These are phyloP conservation scores for Bos javanicus DNA, from an alignment of 2,113 vertebrate species.

Conservation along the genomic window DNA sequence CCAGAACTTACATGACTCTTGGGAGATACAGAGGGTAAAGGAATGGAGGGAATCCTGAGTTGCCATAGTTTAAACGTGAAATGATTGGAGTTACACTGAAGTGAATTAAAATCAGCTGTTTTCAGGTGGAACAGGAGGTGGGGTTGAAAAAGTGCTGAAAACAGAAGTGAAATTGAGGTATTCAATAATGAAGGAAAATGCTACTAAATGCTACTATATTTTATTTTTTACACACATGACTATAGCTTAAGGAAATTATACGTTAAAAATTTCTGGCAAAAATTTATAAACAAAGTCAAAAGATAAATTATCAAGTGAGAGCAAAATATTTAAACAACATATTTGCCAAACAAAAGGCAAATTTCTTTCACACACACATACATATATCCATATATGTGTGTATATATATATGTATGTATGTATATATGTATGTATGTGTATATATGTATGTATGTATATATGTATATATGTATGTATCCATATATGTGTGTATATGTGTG, in stretches of 20 bases:
- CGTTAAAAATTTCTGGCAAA: neutral
- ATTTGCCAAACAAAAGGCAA: neutral
- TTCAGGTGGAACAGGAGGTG: neutral
- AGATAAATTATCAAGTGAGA: neutral
- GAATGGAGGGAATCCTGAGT: neutral
- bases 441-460: neutral
- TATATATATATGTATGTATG: too few species aligned
- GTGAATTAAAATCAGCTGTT: neutral
- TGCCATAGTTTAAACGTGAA: neutral
- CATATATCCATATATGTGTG: too few species aligned
- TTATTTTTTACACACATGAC: neutral
- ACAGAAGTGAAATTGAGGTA: neutral
- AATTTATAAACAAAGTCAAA: neutral
- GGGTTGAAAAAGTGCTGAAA: neutral
- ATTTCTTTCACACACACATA: neutral
- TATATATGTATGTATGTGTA: neutral
- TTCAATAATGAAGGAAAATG: neutral
- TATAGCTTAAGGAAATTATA: neutral
- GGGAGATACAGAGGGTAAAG: neutral
- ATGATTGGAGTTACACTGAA: neutral
- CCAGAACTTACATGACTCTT: neutral
- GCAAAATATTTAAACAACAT: neutral
- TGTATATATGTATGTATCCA: too few species aligned
- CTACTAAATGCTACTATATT: neutral
- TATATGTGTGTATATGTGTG: neutral